These are phyloP conservation scores for Gnathonemus longibarbis DNA, from an alignment of 2,113 vertebrate genomes.

Conservation along the genomic window DNA sequence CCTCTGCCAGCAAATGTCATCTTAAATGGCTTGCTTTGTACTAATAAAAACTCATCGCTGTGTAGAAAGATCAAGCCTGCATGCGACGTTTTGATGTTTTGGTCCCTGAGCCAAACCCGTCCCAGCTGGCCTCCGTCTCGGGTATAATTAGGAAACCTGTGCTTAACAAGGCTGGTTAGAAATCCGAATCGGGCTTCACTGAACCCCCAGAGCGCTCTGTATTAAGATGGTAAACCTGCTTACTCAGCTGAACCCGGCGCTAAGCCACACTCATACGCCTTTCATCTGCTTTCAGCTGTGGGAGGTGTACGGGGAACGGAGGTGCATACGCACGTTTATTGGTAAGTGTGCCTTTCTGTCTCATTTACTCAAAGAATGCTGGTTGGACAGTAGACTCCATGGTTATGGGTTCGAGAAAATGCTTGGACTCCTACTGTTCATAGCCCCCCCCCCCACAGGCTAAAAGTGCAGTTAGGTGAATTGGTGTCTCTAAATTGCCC, in stretches of 20 bases:
- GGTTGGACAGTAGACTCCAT: not conserved
- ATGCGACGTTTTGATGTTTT: not conserved
- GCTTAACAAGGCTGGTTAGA: not conserved
- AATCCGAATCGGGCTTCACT: not conserved
- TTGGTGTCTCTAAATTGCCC: not conserved
- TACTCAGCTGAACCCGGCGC: not conserved
- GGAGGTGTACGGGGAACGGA: slow-evolving; percentile 94
- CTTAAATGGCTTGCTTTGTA: not conserved
- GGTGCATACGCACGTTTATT: slow-evolving; percentile 89
- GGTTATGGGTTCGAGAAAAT: not conserved
- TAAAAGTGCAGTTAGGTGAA: not conserved
- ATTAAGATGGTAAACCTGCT: not conserved
- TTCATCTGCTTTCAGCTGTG: slow-evolving; percentile 64
- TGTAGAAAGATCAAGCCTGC: not conserved
- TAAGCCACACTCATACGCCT: not conserved
- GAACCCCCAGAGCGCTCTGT: not conserved
- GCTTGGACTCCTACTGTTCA: not conserved
- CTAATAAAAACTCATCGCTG: not conserved
- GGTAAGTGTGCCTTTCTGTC: slow-evolving; percentile 62
- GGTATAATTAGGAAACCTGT: not conserved
- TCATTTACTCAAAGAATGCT: not conserved
- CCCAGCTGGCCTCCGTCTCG: not conserved
- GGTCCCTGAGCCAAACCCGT: not conserved
- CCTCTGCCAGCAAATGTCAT: slow-evolving; percentile 1
- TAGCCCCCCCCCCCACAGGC: not conserved